Evolutionary conservation across 2,888 invertebrate genomes (phyloP), one percentile per base, ranked within the genome.

Genomic region (Chromoteleia sp.): DNA sequence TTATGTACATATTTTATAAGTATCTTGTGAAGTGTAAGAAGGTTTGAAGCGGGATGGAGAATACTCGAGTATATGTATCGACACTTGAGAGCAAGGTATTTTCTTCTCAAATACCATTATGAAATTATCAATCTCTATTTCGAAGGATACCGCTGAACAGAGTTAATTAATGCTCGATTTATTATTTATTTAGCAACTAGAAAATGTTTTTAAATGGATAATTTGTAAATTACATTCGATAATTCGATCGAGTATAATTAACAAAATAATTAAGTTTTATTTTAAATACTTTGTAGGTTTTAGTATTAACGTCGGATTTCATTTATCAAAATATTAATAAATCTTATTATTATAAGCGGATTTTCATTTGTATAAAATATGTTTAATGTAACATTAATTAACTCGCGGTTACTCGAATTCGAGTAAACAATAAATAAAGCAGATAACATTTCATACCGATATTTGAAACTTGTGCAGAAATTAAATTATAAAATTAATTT

Each of bases 311-410:
- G n/a, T n/a, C n/a, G n/a, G n/a, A n/a, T n/a, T n/a, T n/a, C n/a
- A n/a, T n/a, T n/a, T n/a, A n/a, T n/a, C n/a, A n/a, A n/a, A n/a
- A n/a, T n/a, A n/a, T n/a, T n/a, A n/a, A 8, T 1, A 29, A 45
- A 61, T 61, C 61, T 30, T 29, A 45, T 61, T 61, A 43, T 30
- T 17, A 30, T 45, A 61, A 61, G 43, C 25, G 61, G 61, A 45
- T 61, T 45, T 61, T 30, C 15, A 15, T 61, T 61, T 61, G n/a
- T n/a, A n/a, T n/a, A n/a, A n/a, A n/a, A n/a, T 17, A 17, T 17
- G 45, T 30, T 17, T 61, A 61, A 15, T 29, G 25, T 59, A 41
- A 41, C 41, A 14, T 41, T 25, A 59, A 59, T 59, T 29, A 8
- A 43, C 29, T 43, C 29, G 41, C 39, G 39, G 36, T 14, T 36